These are phyloP conservation scores for Sebastolobus altivelis DNA, from an alignment of 2,797 vertebrate genomes.

Conservation along the genomic window DNA sequence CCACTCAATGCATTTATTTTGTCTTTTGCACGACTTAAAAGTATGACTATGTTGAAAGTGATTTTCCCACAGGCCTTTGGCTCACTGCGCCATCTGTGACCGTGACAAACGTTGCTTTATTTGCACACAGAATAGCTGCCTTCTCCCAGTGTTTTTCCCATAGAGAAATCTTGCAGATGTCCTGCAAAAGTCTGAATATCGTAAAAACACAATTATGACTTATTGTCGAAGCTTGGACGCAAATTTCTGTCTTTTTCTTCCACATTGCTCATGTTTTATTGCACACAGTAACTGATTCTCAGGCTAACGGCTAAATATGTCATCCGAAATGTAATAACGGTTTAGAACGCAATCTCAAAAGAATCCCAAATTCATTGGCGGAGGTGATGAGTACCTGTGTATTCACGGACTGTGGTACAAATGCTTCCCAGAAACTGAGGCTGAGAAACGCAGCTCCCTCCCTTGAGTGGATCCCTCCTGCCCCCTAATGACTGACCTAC, in stretches of 20 bases:
- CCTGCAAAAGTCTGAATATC: constrained; percentile 21
- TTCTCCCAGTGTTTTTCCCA: constrained; percentile 27
- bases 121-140: constrained; percentile 33
- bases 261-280: neutral
- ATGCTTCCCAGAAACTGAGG: neutral
- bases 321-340: neutral
- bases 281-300: neutral
- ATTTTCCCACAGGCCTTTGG: constrained; percentile 49
- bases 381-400: constrained; percentile 14
- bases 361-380: neutral
- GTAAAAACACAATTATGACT: neutral
- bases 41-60: constrained; percentile 21
- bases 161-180: constrained; percentile 32
- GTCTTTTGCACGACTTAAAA: constrained; percentile 19
- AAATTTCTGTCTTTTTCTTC: neutral
- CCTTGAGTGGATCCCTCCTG: constrained; percentile 57
- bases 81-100: constrained; percentile 59
- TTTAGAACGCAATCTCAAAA: neutral
- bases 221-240: neutral
- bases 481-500: constrained; percentile 86
- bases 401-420: constrained; percentile 2
- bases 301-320: neutral
- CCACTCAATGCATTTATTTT: constrained; percentile 44
- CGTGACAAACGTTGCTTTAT: constrained; percentile 46
- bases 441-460: constrained; percentile 17